A percentile compares a stretch with the other conserved stretches of the same genome.
These are phyloP conservation scores for Morpho deidamia DNA, from an alignment of 2,888 invertebrate species.

Conservation along the genomic window DNA sequence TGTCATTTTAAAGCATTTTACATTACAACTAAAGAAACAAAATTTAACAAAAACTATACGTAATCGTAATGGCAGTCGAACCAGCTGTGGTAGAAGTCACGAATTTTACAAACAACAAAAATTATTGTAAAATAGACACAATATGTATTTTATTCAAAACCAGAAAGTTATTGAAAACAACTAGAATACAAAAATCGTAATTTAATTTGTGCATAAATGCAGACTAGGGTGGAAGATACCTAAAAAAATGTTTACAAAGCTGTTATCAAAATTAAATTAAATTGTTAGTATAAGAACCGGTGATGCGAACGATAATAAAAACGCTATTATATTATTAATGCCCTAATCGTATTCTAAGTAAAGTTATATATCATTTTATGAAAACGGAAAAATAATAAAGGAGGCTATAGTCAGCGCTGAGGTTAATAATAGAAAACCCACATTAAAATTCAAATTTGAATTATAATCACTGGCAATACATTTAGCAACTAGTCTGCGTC, in stretches of 20 bases:
- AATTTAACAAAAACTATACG: constrained; percentile 52
- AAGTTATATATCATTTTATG: not conserved
- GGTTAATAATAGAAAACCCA: not conserved
- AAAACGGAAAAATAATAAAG: not conserved
- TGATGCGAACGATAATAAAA: too few species aligned
- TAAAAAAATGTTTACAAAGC: too few species aligned
- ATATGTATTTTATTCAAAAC: not conserved
- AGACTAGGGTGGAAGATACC: too few species aligned
- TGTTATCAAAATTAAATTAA: too few species aligned
- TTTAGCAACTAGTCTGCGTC: not conserved
- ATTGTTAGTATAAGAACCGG: too few species aligned
- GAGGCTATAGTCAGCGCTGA: not conserved
- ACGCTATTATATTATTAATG: too few species aligned
- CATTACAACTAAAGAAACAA: constrained; percentile 63
- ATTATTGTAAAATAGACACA: constrained; percentile 16
- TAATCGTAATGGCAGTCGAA: constrained; percentile 45
- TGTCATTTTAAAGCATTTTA: constrained; percentile 66
- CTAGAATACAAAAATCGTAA: too few species aligned
- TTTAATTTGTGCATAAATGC: too few species aligned
- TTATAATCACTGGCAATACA: not conserved
- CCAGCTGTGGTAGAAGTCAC: constrained; percentile 28
- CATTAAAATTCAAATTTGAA: not conserved
- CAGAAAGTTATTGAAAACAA: too few species aligned
- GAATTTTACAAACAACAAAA: constrained; percentile 17
- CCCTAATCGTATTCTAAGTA: too few species aligned